Evolutionary conservation across 2,888 invertebrate species (phyloP).

Genomic region (Syrphus vitripennis): DNA sequence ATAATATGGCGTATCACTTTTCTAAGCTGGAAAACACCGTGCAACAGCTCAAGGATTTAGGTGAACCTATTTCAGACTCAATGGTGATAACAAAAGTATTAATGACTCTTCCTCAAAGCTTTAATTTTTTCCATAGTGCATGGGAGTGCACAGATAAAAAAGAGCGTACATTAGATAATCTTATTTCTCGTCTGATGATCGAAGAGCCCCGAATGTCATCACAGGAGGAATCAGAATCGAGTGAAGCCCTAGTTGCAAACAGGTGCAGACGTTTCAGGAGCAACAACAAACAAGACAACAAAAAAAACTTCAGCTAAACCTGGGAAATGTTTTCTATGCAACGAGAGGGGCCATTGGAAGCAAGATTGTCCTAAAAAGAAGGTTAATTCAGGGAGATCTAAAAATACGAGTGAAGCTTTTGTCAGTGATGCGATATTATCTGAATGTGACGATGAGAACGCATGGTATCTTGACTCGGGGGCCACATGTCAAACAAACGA

Average conservation of each 20-base stretch:
- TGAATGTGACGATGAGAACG: background rate
- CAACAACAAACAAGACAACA: background rate
- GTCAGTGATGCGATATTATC: background rate
- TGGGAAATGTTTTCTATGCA: background rate
- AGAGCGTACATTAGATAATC: background rate
- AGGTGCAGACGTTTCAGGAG: background rate
- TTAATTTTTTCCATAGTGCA: background rate
- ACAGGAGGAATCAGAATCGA: background rate
- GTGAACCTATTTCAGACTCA: background rate
- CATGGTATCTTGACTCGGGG: background rate
- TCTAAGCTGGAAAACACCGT: background rate
- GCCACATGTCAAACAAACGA: background rate
- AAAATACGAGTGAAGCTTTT: background rate
- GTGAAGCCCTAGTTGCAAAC: background rate
- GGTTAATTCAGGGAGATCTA: background rate
- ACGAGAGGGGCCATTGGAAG: background rate
- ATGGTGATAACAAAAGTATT: background rate
- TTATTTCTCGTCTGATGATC: background rate
- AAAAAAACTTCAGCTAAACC: background rate
- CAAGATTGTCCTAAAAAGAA: background rate
- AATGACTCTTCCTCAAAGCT: background rate
- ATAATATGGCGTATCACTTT: background rate
- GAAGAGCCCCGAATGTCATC: no score
- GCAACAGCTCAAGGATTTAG: background rate
- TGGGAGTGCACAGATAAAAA: background rate